Conservation (phyloP, 2,888 invertebrate species). For the Brassicogethes aeneus region DNA sequence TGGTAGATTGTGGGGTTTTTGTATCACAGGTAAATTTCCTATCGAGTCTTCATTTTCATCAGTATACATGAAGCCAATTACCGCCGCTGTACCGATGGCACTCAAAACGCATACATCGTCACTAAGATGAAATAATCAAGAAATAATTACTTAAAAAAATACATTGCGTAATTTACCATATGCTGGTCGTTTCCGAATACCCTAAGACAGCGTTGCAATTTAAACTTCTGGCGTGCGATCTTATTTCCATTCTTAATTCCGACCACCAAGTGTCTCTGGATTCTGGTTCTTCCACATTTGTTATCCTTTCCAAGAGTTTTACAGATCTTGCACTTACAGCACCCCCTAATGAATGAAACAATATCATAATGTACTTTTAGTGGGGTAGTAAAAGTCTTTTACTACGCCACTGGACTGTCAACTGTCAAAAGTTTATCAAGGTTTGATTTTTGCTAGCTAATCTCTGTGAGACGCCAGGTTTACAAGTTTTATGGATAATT, state of each 20-base stretch:
- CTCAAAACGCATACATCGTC: constrained; percentile 93
- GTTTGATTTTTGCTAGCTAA: no score
- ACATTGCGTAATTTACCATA: constrained; percentile 54
- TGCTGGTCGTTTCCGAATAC: constrained; percentile 85
- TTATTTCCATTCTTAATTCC: constrained; percentile 88
- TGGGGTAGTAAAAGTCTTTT: no score
- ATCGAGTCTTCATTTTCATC: constrained; percentile 29
- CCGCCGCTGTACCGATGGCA: constrained; percentile 89
- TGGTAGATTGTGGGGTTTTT: constrained; percentile 18
- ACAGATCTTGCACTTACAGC: constrained; percentile 77
- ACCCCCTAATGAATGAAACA: constrained; percentile 53
- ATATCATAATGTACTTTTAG: no score
- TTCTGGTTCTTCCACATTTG: constrained; percentile 82
- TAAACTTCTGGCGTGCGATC: constrained; percentile 85
- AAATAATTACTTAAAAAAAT: no score
- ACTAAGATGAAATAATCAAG: constrained; percentile 46
- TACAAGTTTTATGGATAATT: no score
- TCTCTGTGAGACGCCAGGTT: no score
- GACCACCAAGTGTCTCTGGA: constrained; percentile 95
- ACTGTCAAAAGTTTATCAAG: no score
- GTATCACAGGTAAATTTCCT: constrained; percentile 22
- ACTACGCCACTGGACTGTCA: no score
- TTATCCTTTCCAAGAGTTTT: constrained; percentile 71
- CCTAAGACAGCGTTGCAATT: constrained; percentile 93
- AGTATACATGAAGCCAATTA: constrained; percentile 54